Evolutionary conservation across 2,797 vertebrate species (phyloP), one percentile per base, ranked within the genome.

Genomic region (Coluber constrictor): DNA sequence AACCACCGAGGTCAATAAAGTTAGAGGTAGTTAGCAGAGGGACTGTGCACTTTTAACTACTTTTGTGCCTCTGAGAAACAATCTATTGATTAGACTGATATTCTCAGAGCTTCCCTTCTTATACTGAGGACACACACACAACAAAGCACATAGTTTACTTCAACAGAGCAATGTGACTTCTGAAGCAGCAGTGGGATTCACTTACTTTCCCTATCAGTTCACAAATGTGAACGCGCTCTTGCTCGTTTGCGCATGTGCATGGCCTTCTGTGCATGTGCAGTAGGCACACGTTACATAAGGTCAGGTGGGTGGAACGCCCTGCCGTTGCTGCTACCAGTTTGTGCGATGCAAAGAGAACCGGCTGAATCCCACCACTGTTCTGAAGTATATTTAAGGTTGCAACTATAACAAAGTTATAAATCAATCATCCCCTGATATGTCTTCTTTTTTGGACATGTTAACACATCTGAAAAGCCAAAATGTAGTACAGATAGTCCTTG

Each of bases 331-430:
- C 47, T 51, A 51, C 47, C 47, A 51, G 47, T 51, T 51, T 6
- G 1, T 0, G 1, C 7, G 1, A 51, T 51, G 6, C 47, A 51
- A 0, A 6, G 6, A 51, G 47, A 51, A 51, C 1, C 47, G 6
- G 47, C 47, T 51, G 47, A 51, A 51, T 51, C 47, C 47, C 47
- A 51, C 47, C 47, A 51, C 47, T 51, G 7, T 47, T 47, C 74
- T 25, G 20, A 47, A 83, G 4, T 43, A 47, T 83, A 83, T 83
- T 83, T 83, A 83, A 83, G 20, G 37, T 47, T 25, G 10, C 20
- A 83, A 47, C 74, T 83, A 25, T 25, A 47, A 43, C 37, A 47
- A 83, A 83, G 10, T 47, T 47, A 12, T 47, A 83, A 83, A 47
- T 47, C 20, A 25, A 25, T 47, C 37, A 79, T 79, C 9, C 37